phyloP scores from a whole-genome alignment of 2,888 invertebrate species.

The Lamellibrachia satsuma region DNA sequence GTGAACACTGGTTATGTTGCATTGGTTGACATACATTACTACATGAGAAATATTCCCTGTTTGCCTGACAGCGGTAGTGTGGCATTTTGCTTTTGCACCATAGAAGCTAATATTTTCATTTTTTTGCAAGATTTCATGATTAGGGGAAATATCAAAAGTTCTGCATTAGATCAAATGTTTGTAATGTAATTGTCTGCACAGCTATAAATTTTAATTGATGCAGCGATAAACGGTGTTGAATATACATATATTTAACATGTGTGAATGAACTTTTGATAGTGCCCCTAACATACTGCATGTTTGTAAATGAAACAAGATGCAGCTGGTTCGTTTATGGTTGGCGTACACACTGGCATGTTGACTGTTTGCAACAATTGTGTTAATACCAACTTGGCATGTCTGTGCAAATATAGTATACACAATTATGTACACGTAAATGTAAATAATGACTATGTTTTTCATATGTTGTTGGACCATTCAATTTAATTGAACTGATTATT shows the following conservation, averaged over 20 bases:
- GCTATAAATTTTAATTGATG: neutral
- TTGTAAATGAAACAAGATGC: neutral
- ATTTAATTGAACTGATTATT: no score
- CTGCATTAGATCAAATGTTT: neutral
- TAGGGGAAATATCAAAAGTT: neutral
- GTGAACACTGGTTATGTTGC: neutral
- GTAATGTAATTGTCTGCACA: neutral
- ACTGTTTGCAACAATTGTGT: neutral
- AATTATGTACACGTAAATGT: no score
- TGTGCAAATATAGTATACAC: neutral
- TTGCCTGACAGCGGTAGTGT: neutral
- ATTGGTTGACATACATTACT: neutral
- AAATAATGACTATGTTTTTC: no score
- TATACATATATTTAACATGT: neutral
- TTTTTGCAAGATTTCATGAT: neutral
- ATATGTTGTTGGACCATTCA: no score
- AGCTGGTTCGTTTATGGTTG: neutral
- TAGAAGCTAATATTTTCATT: neutral
- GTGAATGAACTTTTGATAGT: neutral
- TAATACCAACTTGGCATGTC: neutral
- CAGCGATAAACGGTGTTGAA: neutral
- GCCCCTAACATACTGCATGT: neutral
- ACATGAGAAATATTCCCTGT: neutral
- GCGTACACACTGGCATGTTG: neutral
- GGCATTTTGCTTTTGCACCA: conserved; percentile 17